A percentile compares a stretch with the other conserved stretches of the same genome.
These are phyloP conservation scores for Drepana falcataria DNA, from an alignment of 2,888 invertebrate genomes.

Conservation along the genomic window DNA sequence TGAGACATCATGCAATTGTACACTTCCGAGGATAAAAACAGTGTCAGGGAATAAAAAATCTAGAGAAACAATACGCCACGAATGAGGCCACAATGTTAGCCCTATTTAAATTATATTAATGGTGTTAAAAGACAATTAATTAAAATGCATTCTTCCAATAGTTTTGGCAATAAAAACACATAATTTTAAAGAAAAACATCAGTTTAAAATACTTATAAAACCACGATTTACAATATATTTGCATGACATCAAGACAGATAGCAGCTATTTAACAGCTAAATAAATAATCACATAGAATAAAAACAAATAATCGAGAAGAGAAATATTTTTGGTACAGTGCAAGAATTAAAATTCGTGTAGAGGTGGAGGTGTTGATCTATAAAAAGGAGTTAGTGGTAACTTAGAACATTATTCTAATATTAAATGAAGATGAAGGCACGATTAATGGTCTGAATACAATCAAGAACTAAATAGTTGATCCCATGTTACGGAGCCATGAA, in stretches of 20 bases:
- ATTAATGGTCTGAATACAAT: no score
- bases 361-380: neutral
- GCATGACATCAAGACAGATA: neutral
- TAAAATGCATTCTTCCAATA: no score
- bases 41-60: slow-evolving; percentile 4
- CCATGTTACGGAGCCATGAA: no score
- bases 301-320: slow-evolving; percentile 4
- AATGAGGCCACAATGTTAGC: no score
- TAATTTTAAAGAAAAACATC: neutral
- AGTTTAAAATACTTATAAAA: neutral
- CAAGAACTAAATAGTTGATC: no score
- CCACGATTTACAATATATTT: neutral
- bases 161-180: neutral
- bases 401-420: slow-evolving; percentile 8
- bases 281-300: slow-evolving; percentile 4
- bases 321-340: slow-evolving; percentile 3
- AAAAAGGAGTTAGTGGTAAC: slow-evolving; percentile 35
- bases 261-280: slow-evolving; percentile 2
- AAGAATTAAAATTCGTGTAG: neutral
- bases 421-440: neutral
- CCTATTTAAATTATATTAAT: no score
- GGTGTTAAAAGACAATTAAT: no score
- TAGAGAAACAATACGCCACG: neutral
- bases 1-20: slow-evolving; percentile 15
- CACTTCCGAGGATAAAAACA: slow-evolving; percentile 2